phyloP scores from a whole-genome alignment of 2,113 vertebrate species.

The Anolis carolinensis region DNA sequence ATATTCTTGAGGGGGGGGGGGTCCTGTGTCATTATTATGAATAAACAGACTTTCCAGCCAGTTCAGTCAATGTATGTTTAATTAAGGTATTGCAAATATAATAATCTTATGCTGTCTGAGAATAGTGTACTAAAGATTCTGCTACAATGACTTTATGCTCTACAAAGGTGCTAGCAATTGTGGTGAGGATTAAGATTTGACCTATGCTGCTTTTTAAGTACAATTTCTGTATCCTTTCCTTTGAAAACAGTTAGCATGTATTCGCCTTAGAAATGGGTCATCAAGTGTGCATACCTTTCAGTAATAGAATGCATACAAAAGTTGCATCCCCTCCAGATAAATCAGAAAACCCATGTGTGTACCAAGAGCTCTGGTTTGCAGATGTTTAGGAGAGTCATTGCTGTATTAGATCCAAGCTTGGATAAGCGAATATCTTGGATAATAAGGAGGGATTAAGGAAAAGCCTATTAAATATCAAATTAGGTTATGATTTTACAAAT shows the following conservation, averaged over 20 bases:
- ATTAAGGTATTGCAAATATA: background rate
- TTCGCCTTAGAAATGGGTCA: background rate
- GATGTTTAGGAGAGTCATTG: background rate
- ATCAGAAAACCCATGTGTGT: background rate
- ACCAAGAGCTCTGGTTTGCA: background rate
- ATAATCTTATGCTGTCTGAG: background rate
- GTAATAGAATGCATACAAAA: background rate
- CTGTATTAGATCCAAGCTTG: background rate
- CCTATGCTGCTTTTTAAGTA: background rate
- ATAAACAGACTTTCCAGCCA: constrained; percentile 15
- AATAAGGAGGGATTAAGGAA: too few relatives aligned
- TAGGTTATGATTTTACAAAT: too few relatives aligned
- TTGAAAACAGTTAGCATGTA: background rate
- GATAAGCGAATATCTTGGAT: too few relatives aligned
- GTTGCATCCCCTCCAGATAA: background rate
- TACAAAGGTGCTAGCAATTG: background rate
- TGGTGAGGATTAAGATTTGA: background rate
- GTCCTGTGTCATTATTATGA: background rate
- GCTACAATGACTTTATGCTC: rapidly evolving
- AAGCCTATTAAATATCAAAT: too few relatives aligned
- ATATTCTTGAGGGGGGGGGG: rapidly evolving
- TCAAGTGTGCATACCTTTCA: background rate
- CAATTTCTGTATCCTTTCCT: background rate
- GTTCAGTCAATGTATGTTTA: constrained; percentile 26
- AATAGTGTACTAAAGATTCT: background rate